phyloP scores from a whole-genome alignment of 2,797 vertebrate genomes.

The Poeciliopsis turneri region DNA sequence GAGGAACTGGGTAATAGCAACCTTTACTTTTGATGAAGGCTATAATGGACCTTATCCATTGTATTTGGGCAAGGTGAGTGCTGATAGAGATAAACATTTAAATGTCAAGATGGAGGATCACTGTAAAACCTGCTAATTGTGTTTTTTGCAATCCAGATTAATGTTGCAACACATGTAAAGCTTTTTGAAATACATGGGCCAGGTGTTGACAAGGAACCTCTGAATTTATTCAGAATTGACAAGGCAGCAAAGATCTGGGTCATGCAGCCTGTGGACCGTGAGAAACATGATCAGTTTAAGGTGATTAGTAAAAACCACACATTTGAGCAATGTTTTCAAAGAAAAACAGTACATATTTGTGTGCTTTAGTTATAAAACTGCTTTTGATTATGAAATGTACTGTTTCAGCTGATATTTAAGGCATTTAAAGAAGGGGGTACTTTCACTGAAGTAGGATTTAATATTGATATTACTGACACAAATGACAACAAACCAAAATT shows the following conservation, averaged over 20 bases:
- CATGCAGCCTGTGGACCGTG: constrained; percentile 62
- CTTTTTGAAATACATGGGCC: constrained; percentile 50
- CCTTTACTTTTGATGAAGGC: constrained; percentile 72
- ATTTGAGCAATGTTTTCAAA: background rate
- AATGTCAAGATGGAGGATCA: background rate
- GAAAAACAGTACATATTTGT: background rate
- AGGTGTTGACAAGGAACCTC: constrained; percentile 68
- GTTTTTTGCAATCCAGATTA: constrained; percentile 48
- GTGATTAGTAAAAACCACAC: constrained; percentile 33
- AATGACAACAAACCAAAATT: constrained; percentile 78
- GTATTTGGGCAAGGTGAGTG: constrained; percentile 65
- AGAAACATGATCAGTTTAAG: constrained; percentile 32
- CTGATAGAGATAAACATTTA: background rate
- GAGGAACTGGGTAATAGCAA: constrained; percentile 78
- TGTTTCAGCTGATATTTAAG: constrained; percentile 67
- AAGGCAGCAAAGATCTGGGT: constrained; percentile 51
- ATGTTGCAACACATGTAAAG: background rate
- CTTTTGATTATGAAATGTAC: background rate
- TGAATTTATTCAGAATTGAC: constrained; percentile 54
- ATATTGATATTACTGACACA: constrained; percentile 65
- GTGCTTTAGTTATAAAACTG: background rate
- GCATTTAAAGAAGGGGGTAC: constrained; percentile 18
- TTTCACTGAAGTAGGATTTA: constrained; percentile 66
- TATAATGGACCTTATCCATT: constrained; percentile 66
- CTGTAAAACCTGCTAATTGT: background rate